phyloP scores from a whole-genome alignment of 2,888 invertebrate genomes.

The Anagyrus pseudococci region DNA sequence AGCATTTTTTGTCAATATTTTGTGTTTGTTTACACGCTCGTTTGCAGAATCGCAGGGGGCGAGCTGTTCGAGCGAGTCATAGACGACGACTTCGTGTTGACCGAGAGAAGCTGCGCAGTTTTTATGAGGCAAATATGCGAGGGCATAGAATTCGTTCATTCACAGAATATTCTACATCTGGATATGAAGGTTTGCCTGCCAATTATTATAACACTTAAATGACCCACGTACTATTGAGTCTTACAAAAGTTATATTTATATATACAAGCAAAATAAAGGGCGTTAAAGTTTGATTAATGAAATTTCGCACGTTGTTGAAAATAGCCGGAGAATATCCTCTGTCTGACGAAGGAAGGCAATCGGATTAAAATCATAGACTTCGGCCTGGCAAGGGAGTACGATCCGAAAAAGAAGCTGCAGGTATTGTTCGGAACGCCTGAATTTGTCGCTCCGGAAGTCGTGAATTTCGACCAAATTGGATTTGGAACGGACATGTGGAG shows the following conservation, averaged over 20 bases:
- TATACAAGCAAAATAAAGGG: too few relatives aligned
- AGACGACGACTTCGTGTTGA: conserved; percentile 96
- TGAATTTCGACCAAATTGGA: conserved; percentile 96
- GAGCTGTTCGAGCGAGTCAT: conserved; percentile 99
- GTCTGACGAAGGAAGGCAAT: conserved; percentile 95
- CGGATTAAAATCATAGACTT: conserved; percentile 99
- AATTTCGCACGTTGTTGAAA: too few relatives aligned
- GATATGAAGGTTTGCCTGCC: conserved; percentile 84
- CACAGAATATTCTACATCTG: conserved; percentile 92
- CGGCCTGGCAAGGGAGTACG: conserved; percentile 91
- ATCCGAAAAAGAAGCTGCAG: conserved; percentile 89
- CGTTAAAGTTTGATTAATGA: too few relatives aligned
- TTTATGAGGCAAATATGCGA: conserved; percentile 99
- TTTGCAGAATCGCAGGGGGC: conserved; percentile 89
- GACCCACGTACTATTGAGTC: neutral
- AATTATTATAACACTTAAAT: neutral
- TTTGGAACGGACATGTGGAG: conserved; percentile 99
- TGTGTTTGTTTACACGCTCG: neutral
- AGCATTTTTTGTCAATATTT: neutral
- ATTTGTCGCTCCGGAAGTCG: conserved; percentile 98
- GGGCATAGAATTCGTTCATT: conserved; percentile 96
- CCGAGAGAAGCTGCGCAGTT: conserved; percentile 94
- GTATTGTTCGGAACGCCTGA: conserved; percentile 98
- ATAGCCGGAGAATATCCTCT: conserved; percentile 98
- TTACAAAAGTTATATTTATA: too few relatives aligned